phyloP scores from a whole-genome alignment of 2,888 invertebrate genomes.

The Zygogramma bicolorata region DNA sequence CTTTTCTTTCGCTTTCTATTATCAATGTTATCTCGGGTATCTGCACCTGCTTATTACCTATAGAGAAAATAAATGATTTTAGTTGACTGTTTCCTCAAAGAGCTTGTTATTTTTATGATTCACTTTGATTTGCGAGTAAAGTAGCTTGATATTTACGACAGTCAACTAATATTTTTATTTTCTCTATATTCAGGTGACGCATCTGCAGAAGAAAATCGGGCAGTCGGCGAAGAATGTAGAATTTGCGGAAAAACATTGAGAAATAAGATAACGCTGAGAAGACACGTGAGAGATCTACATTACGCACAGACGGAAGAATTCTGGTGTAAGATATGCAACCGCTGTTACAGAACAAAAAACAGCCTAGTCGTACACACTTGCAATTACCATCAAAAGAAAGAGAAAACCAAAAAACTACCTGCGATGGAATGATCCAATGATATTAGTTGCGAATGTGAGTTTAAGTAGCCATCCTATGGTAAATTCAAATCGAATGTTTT shows the following conservation, averaged over 20 bases:
- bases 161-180: slow-evolving; percentile 53
- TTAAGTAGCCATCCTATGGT: neutral
- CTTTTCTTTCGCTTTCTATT: neutral
- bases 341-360: slow-evolving; percentile 60
- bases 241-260: slow-evolving; percentile 60
- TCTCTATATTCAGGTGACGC: slow-evolving; percentile 53
- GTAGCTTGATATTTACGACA: slow-evolving; percentile 33
- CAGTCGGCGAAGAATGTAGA: slow-evolving; percentile 54
- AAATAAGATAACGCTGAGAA: slow-evolving; percentile 57
- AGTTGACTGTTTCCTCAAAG: slow-evolving; percentile 53
- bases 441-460: slow-evolving; percentile 25
- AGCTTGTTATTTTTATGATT: slow-evolving; percentile 45
- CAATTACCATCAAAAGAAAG: slow-evolving; percentile 58
- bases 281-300: slow-evolving; percentile 60
- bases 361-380: slow-evolving; percentile 60
- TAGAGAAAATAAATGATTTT: slow-evolving; percentile 53
- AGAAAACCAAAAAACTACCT: slow-evolving; percentile 34
- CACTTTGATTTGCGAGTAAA: slow-evolving; percentile 36
- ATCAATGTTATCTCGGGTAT: slow-evolving; percentile 8
- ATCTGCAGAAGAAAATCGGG: slow-evolving; percentile 21
- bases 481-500: neutral
- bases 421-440: slow-evolving; percentile 23
- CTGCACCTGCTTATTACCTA: slow-evolving; percentile 2
- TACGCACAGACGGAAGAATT: slow-evolving; percentile 58
- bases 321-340: slow-evolving; percentile 58